Evolutionary conservation across 2,797 vertebrate species (phyloP).

Genomic region (Sorex maritimensis): DNA sequence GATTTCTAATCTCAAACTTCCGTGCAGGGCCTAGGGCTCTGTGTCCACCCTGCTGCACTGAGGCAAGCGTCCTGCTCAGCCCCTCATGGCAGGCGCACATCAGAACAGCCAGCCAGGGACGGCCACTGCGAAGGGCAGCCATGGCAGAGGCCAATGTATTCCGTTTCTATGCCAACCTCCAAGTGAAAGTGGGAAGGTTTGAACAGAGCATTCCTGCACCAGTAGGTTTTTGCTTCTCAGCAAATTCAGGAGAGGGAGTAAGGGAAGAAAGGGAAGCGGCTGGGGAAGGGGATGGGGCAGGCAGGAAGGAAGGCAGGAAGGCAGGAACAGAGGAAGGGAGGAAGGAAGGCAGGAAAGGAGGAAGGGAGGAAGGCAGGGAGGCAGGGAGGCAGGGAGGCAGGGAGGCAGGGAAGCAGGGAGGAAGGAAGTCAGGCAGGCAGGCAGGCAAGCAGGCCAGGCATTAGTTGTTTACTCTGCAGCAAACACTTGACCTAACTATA

Average conservation of each 20-base stretch:
- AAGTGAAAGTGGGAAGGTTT: constrained; percentile 6
- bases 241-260: neutral
- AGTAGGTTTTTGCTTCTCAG: neutral
- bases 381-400: neutral
- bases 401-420: too few species aligned
- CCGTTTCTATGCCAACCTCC: constrained; percentile 34
- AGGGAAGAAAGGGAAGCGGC: neutral
- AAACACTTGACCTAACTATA: neutral
- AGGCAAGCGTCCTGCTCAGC: neutral
- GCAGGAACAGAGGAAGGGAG: too few species aligned
- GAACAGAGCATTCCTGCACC: neutral
- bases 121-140: neutral
- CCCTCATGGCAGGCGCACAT: neutral
- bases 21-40: neutral
- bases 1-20: constrained; percentile 8
- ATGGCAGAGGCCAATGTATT: neutral
- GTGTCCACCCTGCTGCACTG: neutral
- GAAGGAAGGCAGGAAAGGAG: too few species aligned
- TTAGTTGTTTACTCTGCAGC: neutral
- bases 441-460: neutral
- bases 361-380: too few species aligned
- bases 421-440: too few species aligned
- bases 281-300: neutral
- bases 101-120: constrained; percentile 27
- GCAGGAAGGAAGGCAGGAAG: neutral